Percentiles rank a stretch among this genome's conserved stretches.
Conservation (phyloP, 2,113 vertebrate species). For the Martes martes region DNA sequence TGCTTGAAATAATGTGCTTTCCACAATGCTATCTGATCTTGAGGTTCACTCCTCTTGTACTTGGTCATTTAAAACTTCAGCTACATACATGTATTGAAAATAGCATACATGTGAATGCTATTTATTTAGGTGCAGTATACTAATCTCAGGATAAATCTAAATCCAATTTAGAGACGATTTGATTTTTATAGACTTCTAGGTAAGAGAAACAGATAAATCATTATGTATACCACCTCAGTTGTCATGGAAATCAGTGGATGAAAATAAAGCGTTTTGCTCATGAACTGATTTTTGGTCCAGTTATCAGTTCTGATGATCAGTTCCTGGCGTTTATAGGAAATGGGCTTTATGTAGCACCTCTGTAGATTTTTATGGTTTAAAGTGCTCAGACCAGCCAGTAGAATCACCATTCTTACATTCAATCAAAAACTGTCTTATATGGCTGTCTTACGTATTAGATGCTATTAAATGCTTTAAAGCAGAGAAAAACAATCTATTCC, state of each 20-base stretch:
- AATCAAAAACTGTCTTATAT: neutral
- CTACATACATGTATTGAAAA: slow-evolving; percentile 4
- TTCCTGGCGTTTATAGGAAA: neutral
- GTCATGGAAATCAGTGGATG: neutral
- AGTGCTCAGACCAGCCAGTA: neutral
- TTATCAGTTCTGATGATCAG: neutral
- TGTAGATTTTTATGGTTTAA: neutral
- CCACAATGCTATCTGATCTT: neutral
- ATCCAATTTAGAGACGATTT: slow-evolving; percentile 46
- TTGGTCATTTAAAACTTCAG: slow-evolving; percentile 44
- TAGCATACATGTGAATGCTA: neutral
- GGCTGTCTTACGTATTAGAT: neutral
- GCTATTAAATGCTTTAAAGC: neutral
- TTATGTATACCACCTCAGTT: neutral
- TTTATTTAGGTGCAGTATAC: neutral
- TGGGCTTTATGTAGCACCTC: neutral
- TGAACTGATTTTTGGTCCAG: neutral
- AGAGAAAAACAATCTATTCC: neutral
- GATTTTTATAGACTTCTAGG: slow-evolving; percentile 48
- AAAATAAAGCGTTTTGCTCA: slow-evolving; percentile 37
- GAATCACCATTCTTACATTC: neutral
- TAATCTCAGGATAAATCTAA: slow-evolving; percentile 47
- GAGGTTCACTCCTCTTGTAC: neutral
- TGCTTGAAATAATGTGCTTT: slow-evolving; percentile 41
- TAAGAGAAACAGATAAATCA: slow-evolving; percentile 29